Base-by-base conservation (phyloP, 2,888 invertebrate species). In the Melanargia galathea region DNA sequence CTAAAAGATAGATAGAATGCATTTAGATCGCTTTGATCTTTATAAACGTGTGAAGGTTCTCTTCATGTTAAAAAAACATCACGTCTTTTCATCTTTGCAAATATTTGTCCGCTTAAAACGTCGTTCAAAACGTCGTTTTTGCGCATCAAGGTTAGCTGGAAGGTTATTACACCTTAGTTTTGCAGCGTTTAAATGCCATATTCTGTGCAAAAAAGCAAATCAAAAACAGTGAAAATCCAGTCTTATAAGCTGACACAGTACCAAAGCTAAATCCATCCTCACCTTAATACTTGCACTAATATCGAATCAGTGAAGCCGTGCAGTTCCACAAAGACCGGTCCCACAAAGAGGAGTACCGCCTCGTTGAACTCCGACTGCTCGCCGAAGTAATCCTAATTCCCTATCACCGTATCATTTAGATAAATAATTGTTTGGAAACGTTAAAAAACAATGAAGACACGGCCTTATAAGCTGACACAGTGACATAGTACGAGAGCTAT, bases 251-350 rank as follows among this genome's bases (percentile, higher is more conserved):
- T 54, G 26, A 60, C 18, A 33, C 11, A 52, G 22, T n/a, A 30
- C 18, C 18, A 30, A 7, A 24, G 8, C 30, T 62, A 51, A 18
- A 51, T 8, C n/a, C 8, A 51, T 51, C 69, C 86, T 83, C 79
- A 97, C 97, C 97, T 95, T 77, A 98, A 93, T 52, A 99, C 99
- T 90, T 99, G 98, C 66, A 99, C 99, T 72, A 99, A 93, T 83
- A 99, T 98, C 80, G 99, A 94, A 91, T 99, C 98, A 66, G 97
- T 97, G 85, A 99, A 99, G 87, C 99, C 98, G 89, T 99, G 99
- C 43, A 98, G 93, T 77, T 97, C 97, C 63, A n/a, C n/a, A n/a
- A n/a, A n/a, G n/a, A n/a, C n/a, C n/a, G n/a, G n/a, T n/a, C n/a
- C n/a, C n/a, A n/a, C n/a, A n/a, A n/a, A n/a, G n/a, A n/a, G n/a